These are phyloP conservation scores for Ostrea denselamellosa DNA, from an alignment of 1,140 invertebrate genomes.

Conservation along the genomic window DNA sequence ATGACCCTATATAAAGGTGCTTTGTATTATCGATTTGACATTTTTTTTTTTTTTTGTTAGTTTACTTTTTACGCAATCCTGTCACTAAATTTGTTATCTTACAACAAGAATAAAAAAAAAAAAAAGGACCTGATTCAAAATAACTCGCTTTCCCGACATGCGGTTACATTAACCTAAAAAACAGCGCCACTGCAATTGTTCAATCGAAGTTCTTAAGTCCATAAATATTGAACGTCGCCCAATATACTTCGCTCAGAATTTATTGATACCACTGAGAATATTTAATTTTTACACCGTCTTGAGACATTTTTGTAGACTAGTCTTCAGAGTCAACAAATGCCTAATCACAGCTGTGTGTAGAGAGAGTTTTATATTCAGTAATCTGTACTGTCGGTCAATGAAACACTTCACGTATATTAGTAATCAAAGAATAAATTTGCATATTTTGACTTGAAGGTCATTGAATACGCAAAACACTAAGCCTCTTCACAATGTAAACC, in stretches of 20 bases:
- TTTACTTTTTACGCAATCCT: slow-evolving; percentile 27
- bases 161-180: not conserved
- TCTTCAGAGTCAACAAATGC: not conserved
- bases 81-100: slow-evolving; percentile 28
- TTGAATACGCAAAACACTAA: too few species aligned
- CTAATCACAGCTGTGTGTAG: not conserved
- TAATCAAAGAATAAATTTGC: too few species aligned
- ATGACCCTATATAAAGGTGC: not conserved
- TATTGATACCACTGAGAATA: not conserved
- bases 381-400: too few species aligned
- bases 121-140: not conserved
- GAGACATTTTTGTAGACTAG: not conserved
- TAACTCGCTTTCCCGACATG: not conserved
- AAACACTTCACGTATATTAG: too few species aligned
- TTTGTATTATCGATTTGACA: not conserved
- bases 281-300: slow-evolving; percentile 10
- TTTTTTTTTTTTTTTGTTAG: not conserved
- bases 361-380: too few species aligned
- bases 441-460: too few species aligned
- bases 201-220: not conserved
- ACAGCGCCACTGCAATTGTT: slow-evolving; percentile 16
- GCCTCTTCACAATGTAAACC: too few species aligned
- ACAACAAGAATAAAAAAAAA: not conserved
- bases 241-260: not conserved
- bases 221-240: slow-evolving; percentile 16